Percentiles rank a stretch among this genome's conserved stretches.
Evolutionary conservation across 1,140 invertebrate species (phyloP).

Genomic region (Mizuhopecten yessoensis): DNA sequence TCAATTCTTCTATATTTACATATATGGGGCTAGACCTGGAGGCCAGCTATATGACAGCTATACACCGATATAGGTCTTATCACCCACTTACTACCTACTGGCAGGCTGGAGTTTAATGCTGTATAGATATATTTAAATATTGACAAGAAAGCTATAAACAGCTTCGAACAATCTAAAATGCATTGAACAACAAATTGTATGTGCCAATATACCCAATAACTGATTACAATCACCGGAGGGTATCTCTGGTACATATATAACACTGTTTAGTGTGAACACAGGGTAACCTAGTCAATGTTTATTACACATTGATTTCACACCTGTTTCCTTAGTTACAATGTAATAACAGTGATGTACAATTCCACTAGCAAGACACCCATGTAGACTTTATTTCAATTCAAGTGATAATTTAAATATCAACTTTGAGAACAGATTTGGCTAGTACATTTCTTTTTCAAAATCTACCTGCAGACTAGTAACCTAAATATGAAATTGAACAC

Average conservation of each 20-base stretch:
- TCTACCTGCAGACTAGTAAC: too few relatives aligned
- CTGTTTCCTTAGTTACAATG: too few relatives aligned
- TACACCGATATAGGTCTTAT: neutral
- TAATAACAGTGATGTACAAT: too few relatives aligned
- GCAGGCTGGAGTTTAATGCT: neutral
- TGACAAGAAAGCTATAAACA: slow-evolving; percentile 21
- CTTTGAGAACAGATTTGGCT: too few relatives aligned
- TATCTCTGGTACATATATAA: too few relatives aligned
- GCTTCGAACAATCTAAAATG: neutral
- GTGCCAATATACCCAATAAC: neutral
- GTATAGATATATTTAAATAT: neutral
- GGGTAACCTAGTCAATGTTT: too few relatives aligned
- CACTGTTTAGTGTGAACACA: neutral
- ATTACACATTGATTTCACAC: too few relatives aligned
- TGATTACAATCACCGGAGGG: neutral
- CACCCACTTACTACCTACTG: neutral
- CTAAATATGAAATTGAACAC: too few relatives aligned
- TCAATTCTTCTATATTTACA: neutral
- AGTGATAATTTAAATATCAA: too few relatives aligned
- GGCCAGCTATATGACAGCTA: neutral
- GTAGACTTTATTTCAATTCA: too few relatives aligned
- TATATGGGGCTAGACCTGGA: neutral
- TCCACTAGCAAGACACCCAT: too few relatives aligned
- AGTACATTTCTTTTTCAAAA: neutral
- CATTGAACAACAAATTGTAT: neutral